Evolutionary conservation across 2,113 vertebrate genomes (phyloP).

Genomic region (Empidonax traillii): DNA sequence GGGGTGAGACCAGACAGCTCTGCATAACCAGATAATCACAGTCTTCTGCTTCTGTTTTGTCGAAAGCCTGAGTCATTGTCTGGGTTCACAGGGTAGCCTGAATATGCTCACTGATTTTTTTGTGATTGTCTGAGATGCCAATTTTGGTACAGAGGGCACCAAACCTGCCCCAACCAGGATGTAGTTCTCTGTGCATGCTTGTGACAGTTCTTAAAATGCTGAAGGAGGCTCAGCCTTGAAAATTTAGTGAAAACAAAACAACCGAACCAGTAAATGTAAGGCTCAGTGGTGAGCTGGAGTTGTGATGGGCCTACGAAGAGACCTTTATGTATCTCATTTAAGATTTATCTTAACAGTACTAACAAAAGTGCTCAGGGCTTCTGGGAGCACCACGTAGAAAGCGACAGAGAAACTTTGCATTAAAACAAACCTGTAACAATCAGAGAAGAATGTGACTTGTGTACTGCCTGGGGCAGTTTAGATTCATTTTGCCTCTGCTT

Average conservation of each 20-base stretch:
- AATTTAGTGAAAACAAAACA: neutral
- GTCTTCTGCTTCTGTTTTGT: neutral
- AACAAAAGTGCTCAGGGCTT: neutral
- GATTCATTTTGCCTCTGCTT: neutral
- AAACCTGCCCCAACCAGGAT: neutral
- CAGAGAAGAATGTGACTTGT: neutral
- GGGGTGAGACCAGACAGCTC: neutral
- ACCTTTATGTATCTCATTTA: neutral
- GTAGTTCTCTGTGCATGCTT: neutral
- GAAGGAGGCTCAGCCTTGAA: neutral
- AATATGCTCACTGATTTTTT: neutral
- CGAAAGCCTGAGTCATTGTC: neutral
- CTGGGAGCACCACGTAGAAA: neutral
- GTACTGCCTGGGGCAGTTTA: neutral
- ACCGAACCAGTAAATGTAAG: neutral
- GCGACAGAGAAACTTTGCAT: neutral
- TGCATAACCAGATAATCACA: neutral
- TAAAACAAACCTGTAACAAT: neutral
- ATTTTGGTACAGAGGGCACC: neutral
- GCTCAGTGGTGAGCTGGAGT: neutral
- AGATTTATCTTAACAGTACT: neutral
- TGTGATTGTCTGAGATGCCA: neutral
- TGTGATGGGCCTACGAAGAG: neutral
- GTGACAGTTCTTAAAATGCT: neutral
- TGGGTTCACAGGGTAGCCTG: neutral